phyloP scores from a whole-genome alignment of 2,888 invertebrate species.

The Rhogogaster chlorosoma region DNA sequence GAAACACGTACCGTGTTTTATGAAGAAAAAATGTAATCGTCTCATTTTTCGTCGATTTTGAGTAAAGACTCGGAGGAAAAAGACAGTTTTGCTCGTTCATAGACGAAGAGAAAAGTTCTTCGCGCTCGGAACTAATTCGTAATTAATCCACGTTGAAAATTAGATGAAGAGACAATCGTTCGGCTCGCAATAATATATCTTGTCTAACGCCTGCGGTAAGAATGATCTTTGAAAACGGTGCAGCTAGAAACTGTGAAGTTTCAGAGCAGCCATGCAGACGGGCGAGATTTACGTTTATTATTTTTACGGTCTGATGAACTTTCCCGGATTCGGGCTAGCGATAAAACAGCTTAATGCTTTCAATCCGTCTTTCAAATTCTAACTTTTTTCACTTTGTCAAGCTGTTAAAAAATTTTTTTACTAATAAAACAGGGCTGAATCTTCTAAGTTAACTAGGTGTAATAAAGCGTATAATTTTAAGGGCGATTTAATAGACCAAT shows the following conservation, averaged over 20 bases:
- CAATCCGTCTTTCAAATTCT: background rate
- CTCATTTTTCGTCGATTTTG: background rate
- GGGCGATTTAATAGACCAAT: background rate
- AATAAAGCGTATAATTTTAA: background rate
- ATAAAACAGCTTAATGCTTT: slow-evolving; percentile 7
- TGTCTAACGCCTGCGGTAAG: background rate
- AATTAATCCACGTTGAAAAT: background rate
- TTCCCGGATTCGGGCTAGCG: slow-evolving; percentile 22
- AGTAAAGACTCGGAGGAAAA: background rate
- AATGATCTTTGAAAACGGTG: slow-evolving; percentile 2
- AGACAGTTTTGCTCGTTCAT: background rate
- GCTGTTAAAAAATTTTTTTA: background rate
- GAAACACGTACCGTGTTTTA: background rate
- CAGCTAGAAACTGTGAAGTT: slow-evolving; percentile 8
- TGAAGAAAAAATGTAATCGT: background rate
- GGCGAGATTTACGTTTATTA: slow-evolving; percentile 36
- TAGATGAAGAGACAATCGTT: background rate
- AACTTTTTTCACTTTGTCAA: background rate
- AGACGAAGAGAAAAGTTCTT: background rate
- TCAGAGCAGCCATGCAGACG: background rate
- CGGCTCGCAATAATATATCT: background rate
- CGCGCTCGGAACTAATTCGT: background rate
- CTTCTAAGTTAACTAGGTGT: background rate
- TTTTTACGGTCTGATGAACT: slow-evolving; percentile 40
- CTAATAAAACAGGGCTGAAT: background rate